Evolutionary conservation across 2,113 vertebrate genomes (phyloP), one percentile per base, ranked within the genome.

Genomic region (Nothocercus nigrocapillus): DNA sequence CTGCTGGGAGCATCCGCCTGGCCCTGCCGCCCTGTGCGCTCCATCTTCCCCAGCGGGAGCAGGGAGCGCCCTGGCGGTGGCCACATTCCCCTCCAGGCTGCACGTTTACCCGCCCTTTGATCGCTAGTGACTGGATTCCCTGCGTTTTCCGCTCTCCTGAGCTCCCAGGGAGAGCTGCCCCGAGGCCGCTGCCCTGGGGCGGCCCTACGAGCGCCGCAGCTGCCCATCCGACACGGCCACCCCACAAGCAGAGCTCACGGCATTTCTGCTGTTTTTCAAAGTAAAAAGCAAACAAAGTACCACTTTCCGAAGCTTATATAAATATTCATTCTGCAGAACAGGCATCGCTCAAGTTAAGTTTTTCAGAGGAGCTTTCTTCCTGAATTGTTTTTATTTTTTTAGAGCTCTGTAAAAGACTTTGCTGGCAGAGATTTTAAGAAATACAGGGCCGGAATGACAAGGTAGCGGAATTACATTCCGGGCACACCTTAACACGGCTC

Each of bases 101-200:
- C 3, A 0, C 40, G 27, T 16, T 53, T 42, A 7, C 3, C 2
- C 7, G 7, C 11, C 10, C 68, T 4, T 8, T 7, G 7, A 3
- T 20, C 32, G 13, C 34, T 7, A 1, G 0, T 19, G 66, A 4
- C 22, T 2, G 27, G 2, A 15, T 9, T 58, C 25, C 25, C 85
- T 12, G 0, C 1, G 1, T 36, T 63, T 49, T 16, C 54, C 20
- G 13, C n/a, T 5, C 9, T 51, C 27, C 74, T 32, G 0, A 36
- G 19, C 44, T 53, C 7, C 19, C 45, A 16, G 19, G 79, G 3
- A 72, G 85, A 30, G 7, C 10, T 1, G 0, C 1, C 2, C 1
- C 20, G 72, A 32, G 7, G 40, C 59, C 13, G 2, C 21, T 62
- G 72, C 51, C 5, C 2, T 42, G 34, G 76, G 47, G 12, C 9